Conservation (phyloP, 1,140 invertebrate genomes). For the Rhynchophorus ferrugineus region DNA sequence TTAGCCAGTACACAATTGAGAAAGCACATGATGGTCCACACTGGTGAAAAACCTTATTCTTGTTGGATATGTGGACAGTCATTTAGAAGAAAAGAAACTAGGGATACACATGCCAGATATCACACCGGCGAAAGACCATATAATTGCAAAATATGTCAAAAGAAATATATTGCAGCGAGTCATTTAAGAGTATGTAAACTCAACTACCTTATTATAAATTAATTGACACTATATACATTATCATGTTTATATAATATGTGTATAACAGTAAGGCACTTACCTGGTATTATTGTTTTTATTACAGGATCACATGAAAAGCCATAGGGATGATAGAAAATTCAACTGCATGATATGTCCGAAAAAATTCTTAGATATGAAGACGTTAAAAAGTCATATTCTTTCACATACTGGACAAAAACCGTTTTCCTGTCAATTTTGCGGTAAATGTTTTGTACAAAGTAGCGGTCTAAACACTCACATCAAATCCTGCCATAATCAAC, state of each 20-base stretch:
- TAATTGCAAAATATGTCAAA: constrained; percentile 50
- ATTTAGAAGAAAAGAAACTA: constrained; percentile 38
- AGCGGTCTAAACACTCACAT: constrained; percentile 13
- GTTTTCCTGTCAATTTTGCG: constrained; percentile 46
- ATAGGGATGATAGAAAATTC: constrained; percentile 44
- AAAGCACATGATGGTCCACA: constrained; percentile 35
- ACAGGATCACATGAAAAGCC: constrained; percentile 52
- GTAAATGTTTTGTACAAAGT: constrained; percentile 41
- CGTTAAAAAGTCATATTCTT: constrained; percentile 48
- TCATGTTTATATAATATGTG: no score
- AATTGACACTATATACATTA: no score
- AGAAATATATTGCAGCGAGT: constrained; percentile 39
- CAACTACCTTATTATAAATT: no score
- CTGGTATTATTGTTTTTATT: constrained; percentile 43
- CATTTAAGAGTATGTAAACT: constrained; percentile 38
- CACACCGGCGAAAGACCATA: constrained; percentile 63
- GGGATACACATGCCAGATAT: constrained; percentile 53
- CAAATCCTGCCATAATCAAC: constrained; percentile 15
- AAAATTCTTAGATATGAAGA: constrained; percentile 45
- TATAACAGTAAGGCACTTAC: no score
- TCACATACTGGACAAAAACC: constrained; percentile 49
- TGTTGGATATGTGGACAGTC: constrained; percentile 38
- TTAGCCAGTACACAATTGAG: constrained; percentile 35
- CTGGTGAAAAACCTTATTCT: constrained; percentile 36
- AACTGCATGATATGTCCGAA: constrained; percentile 47